phyloP scores from a whole-genome alignment of 1,140 invertebrate species.

The Temnothorax nylanderi region DNA sequence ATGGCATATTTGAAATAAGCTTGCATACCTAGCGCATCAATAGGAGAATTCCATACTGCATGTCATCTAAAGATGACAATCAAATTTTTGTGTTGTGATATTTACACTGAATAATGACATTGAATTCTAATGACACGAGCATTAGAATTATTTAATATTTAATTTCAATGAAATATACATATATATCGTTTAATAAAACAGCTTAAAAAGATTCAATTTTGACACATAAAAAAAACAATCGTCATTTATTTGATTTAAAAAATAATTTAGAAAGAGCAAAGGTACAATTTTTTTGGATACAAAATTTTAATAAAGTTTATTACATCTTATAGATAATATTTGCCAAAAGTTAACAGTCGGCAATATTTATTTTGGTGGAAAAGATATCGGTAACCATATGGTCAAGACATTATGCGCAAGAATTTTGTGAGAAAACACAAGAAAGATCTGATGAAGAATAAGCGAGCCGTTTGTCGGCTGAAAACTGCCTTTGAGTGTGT shows the following conservation, averaged over 20 bases:
- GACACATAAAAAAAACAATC: neutral
- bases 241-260: neutral
- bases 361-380: neutral
- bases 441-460: slow-evolving; percentile 87
- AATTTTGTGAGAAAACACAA: slow-evolving; percentile 90
- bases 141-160: slow-evolving; percentile 10
- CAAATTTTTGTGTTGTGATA: neutral
- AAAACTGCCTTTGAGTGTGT: slow-evolving; percentile 92
- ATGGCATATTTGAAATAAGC: slow-evolving; percentile 97
- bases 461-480: slow-evolving; percentile 89
- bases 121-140: neutral
- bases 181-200: neutral
- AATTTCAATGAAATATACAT: neutral
- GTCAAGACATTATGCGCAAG: slow-evolving; percentile 88
- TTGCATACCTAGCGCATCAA: slow-evolving; percentile 70
- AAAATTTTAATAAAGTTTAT: neutral
- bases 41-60: neutral
- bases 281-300: neutral
- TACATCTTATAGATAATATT: neutral
- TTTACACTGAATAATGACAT: neutral
- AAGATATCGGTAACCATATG: slow-evolving; percentile 88
- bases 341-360: slow-evolving; percentile 30
- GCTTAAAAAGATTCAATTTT: neutral
- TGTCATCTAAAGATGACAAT: neutral
- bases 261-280: neutral